Evolutionary conservation across 2,113 vertebrate species (phyloP).

Genomic region (Nycticebus coucang): DNA sequence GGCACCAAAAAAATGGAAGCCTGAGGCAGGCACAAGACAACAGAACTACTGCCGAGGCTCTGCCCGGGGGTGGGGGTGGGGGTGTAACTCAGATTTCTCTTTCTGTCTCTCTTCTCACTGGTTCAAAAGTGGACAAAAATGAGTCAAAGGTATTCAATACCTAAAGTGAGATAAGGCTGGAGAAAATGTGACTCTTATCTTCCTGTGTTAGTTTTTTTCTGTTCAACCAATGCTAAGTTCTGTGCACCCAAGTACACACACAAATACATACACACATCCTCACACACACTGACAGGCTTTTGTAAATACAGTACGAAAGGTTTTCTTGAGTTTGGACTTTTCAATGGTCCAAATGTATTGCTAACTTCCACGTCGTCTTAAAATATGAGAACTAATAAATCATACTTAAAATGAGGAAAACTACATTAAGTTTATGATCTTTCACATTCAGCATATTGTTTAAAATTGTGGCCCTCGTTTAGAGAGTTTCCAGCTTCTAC

Average conservation of each 20-base stretch:
- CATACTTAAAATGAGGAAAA: slow-evolving; percentile 18
- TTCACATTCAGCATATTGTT: not conserved
- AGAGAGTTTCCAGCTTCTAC: not conserved
- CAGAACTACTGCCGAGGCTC: not conserved
- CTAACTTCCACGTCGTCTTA: not conserved
- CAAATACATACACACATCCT: not conserved
- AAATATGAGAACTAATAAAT: slow-evolving; percentile 19
- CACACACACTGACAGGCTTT: not conserved
- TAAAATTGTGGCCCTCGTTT: slow-evolving; percentile 22
- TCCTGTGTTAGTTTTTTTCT: not conserved
- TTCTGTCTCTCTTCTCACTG: not conserved
- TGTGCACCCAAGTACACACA: not conserved
- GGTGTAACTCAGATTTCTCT: not conserved
- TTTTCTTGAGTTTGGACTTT: slow-evolving; percentile 3
- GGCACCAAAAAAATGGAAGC: not conserved
- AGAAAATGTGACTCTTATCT: not conserved
- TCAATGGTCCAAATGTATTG: not conserved
- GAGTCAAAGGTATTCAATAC: not conserved
- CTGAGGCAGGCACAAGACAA: too few relatives aligned
- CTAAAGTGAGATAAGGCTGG: not conserved
- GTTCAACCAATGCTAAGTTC: not conserved
- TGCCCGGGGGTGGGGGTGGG: not conserved
- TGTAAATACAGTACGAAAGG: not conserved
- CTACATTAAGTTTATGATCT: not conserved
- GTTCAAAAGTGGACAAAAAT: not conserved